Conservation (phyloP, 2,113 vertebrate species). For the Furnarius figulus region DNA sequence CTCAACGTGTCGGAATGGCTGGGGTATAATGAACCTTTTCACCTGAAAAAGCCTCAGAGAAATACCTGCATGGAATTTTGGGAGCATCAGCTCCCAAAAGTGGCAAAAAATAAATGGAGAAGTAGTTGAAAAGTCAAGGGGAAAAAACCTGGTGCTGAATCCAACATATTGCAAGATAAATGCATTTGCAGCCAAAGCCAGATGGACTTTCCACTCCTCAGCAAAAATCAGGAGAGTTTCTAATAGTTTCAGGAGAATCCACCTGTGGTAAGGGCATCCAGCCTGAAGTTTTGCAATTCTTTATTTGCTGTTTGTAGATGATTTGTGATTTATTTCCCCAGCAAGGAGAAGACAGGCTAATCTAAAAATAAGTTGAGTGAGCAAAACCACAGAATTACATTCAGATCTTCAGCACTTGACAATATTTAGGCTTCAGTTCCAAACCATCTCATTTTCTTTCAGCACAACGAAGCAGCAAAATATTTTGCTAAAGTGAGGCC, state of each 20-base stretch:
- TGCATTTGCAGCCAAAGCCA: background rate
- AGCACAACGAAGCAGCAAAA: constrained; percentile 2
- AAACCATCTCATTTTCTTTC: background rate
- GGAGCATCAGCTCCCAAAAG: background rate
- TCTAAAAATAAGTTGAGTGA: constrained; percentile 48
- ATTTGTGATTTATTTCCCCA: constrained; percentile 38
- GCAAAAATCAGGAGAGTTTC: background rate
- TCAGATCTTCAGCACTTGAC: background rate
- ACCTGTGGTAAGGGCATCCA: background rate
- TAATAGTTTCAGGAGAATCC: background rate
- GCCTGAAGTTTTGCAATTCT: background rate
- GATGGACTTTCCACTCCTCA: background rate
- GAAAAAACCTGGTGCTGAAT: background rate
- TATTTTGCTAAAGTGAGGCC: background rate
- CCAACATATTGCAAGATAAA: background rate
- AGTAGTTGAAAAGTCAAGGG: background rate
- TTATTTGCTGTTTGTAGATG: constrained; percentile 11
- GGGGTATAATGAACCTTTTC: background rate
- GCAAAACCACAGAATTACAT: constrained; percentile 46
- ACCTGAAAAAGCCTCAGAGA: background rate
- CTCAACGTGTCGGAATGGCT: background rate
- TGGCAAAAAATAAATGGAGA: background rate
- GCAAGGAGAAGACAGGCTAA: background rate
- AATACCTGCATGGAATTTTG: background rate
- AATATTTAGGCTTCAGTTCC: background rate